These are phyloP conservation scores for Axis porcinus DNA, from an alignment of 2,113 vertebrate genomes.

Conservation along the genomic window DNA sequence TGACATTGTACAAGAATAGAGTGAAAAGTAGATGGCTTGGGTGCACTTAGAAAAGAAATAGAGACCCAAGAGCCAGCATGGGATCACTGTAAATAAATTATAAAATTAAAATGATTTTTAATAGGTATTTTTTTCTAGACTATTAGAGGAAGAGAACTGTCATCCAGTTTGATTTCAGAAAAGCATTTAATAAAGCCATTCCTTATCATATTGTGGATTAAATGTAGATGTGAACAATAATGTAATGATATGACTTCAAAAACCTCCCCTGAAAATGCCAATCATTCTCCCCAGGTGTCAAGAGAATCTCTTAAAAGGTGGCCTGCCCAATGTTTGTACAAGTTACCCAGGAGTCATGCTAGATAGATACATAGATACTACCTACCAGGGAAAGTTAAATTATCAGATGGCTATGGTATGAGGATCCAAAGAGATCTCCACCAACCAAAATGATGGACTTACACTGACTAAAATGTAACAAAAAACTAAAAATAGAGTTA, in stretches of 20 bases:
- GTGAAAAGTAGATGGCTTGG: neutral
- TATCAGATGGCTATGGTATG: neutral
- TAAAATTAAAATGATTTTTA: neutral
- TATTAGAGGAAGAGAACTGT: neutral
- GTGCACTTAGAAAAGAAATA: neutral
- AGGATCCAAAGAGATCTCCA: neutral
- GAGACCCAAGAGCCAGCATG: neutral
- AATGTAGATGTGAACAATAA: neutral
- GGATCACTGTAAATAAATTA: neutral
- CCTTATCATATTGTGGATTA: neutral
- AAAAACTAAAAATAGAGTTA: neutral
- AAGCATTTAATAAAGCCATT: neutral
- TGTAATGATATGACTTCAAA: neutral
- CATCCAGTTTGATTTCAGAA: neutral
- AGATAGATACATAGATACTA: neutral
- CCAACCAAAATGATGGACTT: neutral
- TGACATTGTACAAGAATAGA: neutral
- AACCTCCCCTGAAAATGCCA: neutral
- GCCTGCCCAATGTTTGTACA: neutral
- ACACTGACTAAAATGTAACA: neutral
- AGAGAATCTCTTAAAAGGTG: neutral
- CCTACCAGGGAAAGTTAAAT: neutral
- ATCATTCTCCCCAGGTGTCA: neutral
- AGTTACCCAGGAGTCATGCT: neutral
- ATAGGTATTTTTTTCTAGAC: neutral